Evolutionary conservation across 1,140 invertebrate species (phyloP), one percentile per base, ranked within the genome.

Genomic region (Saxidomus purpurata): DNA sequence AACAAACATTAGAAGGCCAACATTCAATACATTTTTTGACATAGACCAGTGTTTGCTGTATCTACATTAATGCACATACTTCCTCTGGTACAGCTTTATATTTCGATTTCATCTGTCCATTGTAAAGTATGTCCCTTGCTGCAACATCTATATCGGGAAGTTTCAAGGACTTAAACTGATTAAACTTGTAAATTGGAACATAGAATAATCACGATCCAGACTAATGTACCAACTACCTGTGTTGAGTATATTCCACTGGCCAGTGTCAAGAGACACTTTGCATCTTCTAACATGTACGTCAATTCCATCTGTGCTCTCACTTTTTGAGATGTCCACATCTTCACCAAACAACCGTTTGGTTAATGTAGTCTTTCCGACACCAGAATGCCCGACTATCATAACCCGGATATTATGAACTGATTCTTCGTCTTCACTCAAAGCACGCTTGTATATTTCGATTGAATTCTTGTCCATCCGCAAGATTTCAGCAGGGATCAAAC

Each of bases 161-260:
- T n/a, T n/a, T n/a, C n/a, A n/a, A n/a, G n/a, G n/a, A n/a, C n/a
- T n/a, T n/a, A n/a, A n/a, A n/a, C n/a, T n/a, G n/a, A n/a, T n/a
- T n/a, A n/a, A n/a, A n/a, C 61, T 63, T 63, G 61, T 25, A 8
- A 22, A 63, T 11, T 15, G n/a, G 13, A 15, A 13, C 52, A 55
- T n/a, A n/a, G n/a, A n/a, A n/a, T n/a, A n/a, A n/a, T n/a, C n/a
- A n/a, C n/a, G n/a, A n/a, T n/a, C n/a, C n/a, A n/a, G n/a, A n/a
- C n/a, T n/a, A n/a, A n/a, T n/a, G n/a, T n/a, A n/a, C n/a, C 19
- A 6, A 63, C 19, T 80, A 80, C 77, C 77, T 80, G 52, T 34
- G 31, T 52, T 47, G 9, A 25, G 2, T 4, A 22, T 55, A 6
- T 49, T 55, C 77, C 77, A 80, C 47, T 80, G 4, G 1, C 77